phyloP scores from a whole-genome alignment of 2,113 vertebrate species.

The Toxotes chatareus region DNA sequence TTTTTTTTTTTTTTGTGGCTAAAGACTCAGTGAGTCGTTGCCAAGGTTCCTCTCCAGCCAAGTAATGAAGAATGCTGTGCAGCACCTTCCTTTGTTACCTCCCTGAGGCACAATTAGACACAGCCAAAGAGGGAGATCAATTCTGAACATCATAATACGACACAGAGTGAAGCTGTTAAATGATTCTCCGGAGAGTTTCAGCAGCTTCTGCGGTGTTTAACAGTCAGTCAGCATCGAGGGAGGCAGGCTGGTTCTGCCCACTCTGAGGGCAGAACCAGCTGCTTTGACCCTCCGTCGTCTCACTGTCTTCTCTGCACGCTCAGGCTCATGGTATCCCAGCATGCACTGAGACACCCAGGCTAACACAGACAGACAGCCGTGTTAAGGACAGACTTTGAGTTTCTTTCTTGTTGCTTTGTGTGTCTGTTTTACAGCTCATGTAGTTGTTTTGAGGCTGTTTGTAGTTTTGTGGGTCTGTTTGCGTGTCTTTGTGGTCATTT shows the following conservation, averaged over 20 bases:
- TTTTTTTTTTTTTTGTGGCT: neutral
- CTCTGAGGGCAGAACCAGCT: neutral
- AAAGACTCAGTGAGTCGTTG: neutral
- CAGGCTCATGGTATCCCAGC: neutral
- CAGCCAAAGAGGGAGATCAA: conserved; percentile 65
- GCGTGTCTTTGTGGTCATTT: too few relatives aligned
- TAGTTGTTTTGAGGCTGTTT: too few relatives aligned
- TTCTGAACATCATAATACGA: conserved; percentile 59
- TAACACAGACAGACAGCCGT: too few relatives aligned
- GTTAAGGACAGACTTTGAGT: too few relatives aligned
- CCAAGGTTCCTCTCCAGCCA: conserved; percentile 31
- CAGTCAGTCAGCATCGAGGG: conserved; percentile 20
- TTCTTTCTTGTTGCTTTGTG: too few relatives aligned
- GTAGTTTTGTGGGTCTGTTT: too few relatives aligned
- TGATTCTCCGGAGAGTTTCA: conserved; percentile 55
- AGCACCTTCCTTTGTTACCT: conserved; percentile 61
- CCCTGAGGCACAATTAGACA: conserved; percentile 72
- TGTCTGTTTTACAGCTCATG: too few relatives aligned
- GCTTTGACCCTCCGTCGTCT: neutral
- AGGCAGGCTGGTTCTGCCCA: neutral
- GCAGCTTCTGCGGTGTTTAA: conserved; percentile 21
- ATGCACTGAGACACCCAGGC: neutral
- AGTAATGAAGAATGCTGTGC: neutral
- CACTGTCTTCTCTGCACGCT: too few relatives aligned
- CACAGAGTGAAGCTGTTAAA: conserved; percentile 67